phyloP scores from a whole-genome alignment of 2,797 vertebrate species.

The Lutjanus argentimaculatus region DNA sequence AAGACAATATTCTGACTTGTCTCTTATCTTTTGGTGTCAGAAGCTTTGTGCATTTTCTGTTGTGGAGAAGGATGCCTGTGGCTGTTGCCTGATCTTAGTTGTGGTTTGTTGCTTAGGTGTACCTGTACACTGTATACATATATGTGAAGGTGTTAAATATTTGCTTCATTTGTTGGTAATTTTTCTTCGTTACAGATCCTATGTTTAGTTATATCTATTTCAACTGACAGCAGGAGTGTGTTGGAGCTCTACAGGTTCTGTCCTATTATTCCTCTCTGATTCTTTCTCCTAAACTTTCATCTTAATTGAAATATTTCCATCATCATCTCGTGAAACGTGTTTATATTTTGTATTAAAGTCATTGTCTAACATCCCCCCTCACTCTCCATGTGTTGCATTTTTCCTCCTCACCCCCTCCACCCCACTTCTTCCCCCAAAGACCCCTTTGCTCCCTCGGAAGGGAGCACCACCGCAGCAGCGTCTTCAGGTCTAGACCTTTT shows the following conservation, averaged over 20 bases:
- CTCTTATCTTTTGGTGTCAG: conserved; percentile 17
- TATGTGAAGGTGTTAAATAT: neutral
- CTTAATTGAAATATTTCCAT: neutral
- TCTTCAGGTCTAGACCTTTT: conserved; percentile 95
- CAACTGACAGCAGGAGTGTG: conserved; percentile 20
- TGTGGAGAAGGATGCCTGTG: neutral
- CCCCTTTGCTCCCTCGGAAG: conserved; percentile 94
- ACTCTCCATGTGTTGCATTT: conserved; percentile 48
- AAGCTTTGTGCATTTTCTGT: conserved; percentile 13
- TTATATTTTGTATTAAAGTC: conserved; percentile 28
- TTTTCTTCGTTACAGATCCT: conserved; percentile 3
- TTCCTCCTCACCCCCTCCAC: conserved; percentile 14
- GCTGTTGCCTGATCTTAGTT: conserved; percentile 6
- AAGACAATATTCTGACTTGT: conserved; percentile 39
- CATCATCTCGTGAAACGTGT: conserved; percentile 2
- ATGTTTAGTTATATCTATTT: conserved; percentile 13
- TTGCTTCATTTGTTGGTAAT: conserved; percentile 11
- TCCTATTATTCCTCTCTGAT: conserved; percentile 7
- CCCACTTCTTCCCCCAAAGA: conserved; percentile 81
- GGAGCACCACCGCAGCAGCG: conserved; percentile 87
- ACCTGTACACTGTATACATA: neutral
- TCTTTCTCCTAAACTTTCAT: conserved; percentile 23
- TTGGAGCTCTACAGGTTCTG: conserved; percentile 38
- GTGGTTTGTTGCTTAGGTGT: neutral
- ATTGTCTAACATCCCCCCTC: conserved; percentile 48